phyloP scores from a whole-genome alignment of 1,140 invertebrate genomes.

The Oscheius sp. region DNA sequence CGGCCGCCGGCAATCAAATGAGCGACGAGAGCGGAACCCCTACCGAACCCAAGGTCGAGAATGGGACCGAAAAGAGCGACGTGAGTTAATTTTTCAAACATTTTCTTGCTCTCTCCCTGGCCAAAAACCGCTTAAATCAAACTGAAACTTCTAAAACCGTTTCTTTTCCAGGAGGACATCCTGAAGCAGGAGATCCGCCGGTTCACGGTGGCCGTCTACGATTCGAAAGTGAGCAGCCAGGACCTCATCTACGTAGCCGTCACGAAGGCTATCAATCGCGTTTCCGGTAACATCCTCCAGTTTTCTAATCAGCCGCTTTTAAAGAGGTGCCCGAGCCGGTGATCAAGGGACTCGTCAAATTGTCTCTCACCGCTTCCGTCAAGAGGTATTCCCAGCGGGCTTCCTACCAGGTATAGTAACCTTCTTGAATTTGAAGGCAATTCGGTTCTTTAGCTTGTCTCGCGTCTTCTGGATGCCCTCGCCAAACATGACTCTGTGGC shows the following conservation, averaged over 20 bases:
- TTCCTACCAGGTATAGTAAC: constrained; percentile 3
- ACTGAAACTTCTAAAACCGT: too few species aligned
- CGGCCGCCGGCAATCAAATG: too few species aligned
- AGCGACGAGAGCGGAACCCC: too few species aligned
- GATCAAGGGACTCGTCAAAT: constrained; percentile 10
- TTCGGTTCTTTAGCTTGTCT: neutral
- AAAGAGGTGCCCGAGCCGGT: constrained; percentile 4
- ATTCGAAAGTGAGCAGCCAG: constrained; percentile 8
- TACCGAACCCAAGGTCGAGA: too few species aligned
- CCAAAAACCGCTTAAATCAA: too few species aligned
- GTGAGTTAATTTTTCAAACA: too few species aligned
- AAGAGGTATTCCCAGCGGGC: neutral
- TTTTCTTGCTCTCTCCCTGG: too few species aligned
- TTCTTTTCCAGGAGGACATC: constrained; percentile 16
- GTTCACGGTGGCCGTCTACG: neutral
- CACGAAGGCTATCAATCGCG: neutral
- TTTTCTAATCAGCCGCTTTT: too few species aligned
- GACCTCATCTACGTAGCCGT: constrained; percentile 5
- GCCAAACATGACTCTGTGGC: neutral
- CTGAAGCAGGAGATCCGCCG: constrained; percentile 24
- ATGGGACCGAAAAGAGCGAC: too few species aligned
- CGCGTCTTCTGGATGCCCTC: constrained; percentile 4
- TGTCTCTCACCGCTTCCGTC: constrained; percentile 2
- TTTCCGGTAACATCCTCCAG: too few species aligned
- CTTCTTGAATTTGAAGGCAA: neutral